A percentile compares a stretch with the other conserved stretches of the same genome.
phyloP scores from a whole-genome alignment of 2,888 invertebrate species.

The Thymelicus lineola region DNA sequence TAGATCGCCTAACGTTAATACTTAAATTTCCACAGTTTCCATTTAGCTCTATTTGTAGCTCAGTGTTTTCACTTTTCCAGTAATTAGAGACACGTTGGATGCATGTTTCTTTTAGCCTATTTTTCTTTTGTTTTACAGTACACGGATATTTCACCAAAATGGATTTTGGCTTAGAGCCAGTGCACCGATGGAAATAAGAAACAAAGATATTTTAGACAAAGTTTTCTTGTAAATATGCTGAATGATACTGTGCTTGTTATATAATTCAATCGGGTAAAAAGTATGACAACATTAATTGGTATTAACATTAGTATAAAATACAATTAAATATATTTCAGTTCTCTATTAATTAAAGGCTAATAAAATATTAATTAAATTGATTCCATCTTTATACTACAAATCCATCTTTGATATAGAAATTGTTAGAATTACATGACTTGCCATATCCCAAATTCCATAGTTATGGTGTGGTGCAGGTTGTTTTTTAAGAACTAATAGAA shows the following conservation, averaged over 20 bases:
- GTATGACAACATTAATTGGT: background rate
- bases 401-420: too few relatives aligned
- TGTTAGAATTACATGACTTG: too few relatives aligned
- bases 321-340: too few relatives aligned
- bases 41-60: background rate
- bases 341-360: too few relatives aligned
- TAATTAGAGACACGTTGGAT: conserved; percentile 26
- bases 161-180: conserved; percentile 31
- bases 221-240: conserved; percentile 15
- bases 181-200: conserved; percentile 26
- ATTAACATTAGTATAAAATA: too few relatives aligned
- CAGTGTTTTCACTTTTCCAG: conserved; percentile 19
- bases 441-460: too few relatives aligned
- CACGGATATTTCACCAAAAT: conserved; percentile 30
- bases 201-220: conserved; percentile 16
- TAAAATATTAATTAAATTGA: too few relatives aligned
- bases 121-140: conserved; percentile 34
- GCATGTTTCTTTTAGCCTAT: conserved; percentile 6
- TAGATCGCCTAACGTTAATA: background rate
- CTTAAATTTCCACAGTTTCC: background rate
- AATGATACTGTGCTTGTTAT: conserved; percentile 10
- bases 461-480: too few relatives aligned
- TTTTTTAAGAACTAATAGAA: too few relatives aligned
- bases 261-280: background rate
- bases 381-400: too few relatives aligned